These are phyloP conservation scores for Subanguina moxae DNA, from an alignment of 1,140 invertebrate species.

Conservation along the genomic window DNA sequence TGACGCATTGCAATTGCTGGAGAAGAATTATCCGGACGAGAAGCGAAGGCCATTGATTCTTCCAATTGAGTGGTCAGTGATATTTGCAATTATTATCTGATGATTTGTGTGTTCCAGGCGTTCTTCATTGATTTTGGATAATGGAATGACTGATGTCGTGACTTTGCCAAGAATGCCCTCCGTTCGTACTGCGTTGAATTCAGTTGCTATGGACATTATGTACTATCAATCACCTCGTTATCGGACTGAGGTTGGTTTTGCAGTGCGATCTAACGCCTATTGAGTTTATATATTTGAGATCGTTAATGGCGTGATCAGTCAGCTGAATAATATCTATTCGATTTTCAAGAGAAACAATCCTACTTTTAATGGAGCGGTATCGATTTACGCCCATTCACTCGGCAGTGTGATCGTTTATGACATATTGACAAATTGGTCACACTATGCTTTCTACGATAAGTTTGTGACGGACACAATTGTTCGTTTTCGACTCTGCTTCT, in stretches of 20 bases:
- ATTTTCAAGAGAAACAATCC: conserved; percentile 72
- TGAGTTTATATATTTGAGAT: conserved; percentile 62
- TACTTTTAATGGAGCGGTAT: conserved; percentile 67
- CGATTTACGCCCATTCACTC: conserved; percentile 73
- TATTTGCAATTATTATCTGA: no score
- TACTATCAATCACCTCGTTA: conserved; percentile 77
- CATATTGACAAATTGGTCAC: conserved; percentile 71
- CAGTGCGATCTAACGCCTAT: background rate
- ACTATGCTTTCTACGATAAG: conserved; percentile 62
- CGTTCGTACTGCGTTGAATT: conserved; percentile 46
- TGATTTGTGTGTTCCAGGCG: no score
- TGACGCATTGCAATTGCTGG: conserved; percentile 43
- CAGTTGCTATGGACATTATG: conserved; percentile 74
- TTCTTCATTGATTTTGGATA: conserved; percentile 44
- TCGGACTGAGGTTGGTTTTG: conserved; percentile 66
- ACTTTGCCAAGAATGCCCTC: conserved; percentile 52
- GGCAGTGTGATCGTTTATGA: conserved; percentile 77
- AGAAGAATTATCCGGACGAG: conserved; percentile 53
- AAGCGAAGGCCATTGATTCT: conserved; percentile 55
- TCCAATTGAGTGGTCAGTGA: conserved; percentile 54
- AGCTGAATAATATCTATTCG: conserved; percentile 71
- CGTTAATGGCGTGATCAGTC: conserved; percentile 68
- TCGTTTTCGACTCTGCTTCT: conserved; percentile 2
- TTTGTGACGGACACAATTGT: conserved; percentile 58
- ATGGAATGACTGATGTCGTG: conserved; percentile 49